Base-by-base conservation (phyloP, 1,140 invertebrate species). In the Conopomorpha cramerella region DNA sequence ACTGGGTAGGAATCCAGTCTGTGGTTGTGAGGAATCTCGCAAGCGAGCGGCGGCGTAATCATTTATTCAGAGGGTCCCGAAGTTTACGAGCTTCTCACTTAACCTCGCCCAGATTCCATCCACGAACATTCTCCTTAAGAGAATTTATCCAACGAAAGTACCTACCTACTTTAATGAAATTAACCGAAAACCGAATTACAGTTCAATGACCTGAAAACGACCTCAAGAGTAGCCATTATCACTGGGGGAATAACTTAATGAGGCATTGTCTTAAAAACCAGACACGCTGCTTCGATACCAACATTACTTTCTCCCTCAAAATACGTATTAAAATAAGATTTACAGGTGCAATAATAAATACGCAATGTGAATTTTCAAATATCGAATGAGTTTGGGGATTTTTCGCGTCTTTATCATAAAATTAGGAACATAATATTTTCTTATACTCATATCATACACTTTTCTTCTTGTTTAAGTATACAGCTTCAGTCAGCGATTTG, bases 131-230 rank as follows among this genome's bases (percentile, higher is more conserved):
- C 6, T 13, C 19, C 32, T 42, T 38, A 17, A 39, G 40, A 18
- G 34, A 45, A 45, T 38, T 51, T 38, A 34, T 32, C 32, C 30
- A 34, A 36, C 13, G 36, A 44, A 39, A 41, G 33, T 40, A 34
- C 43, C n/a, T n/a, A n/a, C n/a, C n/a, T n/a, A n/a, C n/a, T 37
- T 35, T 49, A 53, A 56, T 53, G 46, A 44, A 55, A 38, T 44
- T 38, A 55, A 54, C 46, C 49, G 52, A 55, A 55, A 49, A 49
- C 38, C 29, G 33, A 51, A 49, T 49, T 29, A 38, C 19, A 39
- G 50, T 50, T 51, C 45, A 46, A 52, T 38, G 49, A 51, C 49
- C 49, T 45, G 45, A 38, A 31, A 49, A 52, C 45, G 51, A 49
- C 45, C 44, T 46, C 17, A 34, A 33, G 30, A 8, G 43, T 46